phyloP scores from a whole-genome alignment of 2,113 vertebrate species.

The Spilogale gracilis region DNA sequence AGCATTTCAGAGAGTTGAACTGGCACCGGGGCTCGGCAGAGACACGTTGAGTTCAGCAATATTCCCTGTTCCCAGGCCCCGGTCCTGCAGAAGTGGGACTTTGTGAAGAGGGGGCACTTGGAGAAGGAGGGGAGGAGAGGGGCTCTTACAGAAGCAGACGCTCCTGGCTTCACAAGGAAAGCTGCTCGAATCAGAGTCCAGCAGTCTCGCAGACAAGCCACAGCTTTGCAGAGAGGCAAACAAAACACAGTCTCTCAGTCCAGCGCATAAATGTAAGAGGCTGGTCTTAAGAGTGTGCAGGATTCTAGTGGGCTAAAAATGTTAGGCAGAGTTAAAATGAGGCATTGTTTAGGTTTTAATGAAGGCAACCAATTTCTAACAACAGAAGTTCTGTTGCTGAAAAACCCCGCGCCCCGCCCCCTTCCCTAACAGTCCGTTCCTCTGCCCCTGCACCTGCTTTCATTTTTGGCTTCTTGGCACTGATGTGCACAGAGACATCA shows the following conservation, averaged over 20 bases:
- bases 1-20: slow-evolving; percentile 80
- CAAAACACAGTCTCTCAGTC: slow-evolving; percentile 82
- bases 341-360: slow-evolving; percentile 88
- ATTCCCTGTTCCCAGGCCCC: slow-evolving; percentile 87
- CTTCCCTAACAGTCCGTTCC: slow-evolving; percentile 82
- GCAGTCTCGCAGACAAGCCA: slow-evolving; percentile 85
- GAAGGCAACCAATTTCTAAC: slow-evolving; percentile 87
- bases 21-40: slow-evolving; percentile 68
- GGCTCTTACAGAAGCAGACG: slow-evolving; percentile 87
- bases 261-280: slow-evolving; percentile 82
- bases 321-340: slow-evolving; percentile 86
- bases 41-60: slow-evolving; percentile 71
- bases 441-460: slow-evolving; percentile 90
- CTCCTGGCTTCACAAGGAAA: slow-evolving; percentile 85
- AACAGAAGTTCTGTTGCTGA: slow-evolving; percentile 89
- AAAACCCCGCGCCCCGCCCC: neutral
- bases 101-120: slow-evolving; percentile 82
- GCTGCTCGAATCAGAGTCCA: slow-evolving; percentile 83
- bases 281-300: slow-evolving; percentile 84
- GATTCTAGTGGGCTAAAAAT: slow-evolving; percentile 83
- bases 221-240: slow-evolving; percentile 75
- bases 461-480: slow-evolving; percentile 90
- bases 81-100: slow-evolving; percentile 76
- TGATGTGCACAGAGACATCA: slow-evolving; percentile 89
- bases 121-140: slow-evolving; percentile 62